These are phyloP conservation scores for Scolopax mira DNA, from an alignment of 2,113 vertebrate genomes.

Conservation along the genomic window DNA sequence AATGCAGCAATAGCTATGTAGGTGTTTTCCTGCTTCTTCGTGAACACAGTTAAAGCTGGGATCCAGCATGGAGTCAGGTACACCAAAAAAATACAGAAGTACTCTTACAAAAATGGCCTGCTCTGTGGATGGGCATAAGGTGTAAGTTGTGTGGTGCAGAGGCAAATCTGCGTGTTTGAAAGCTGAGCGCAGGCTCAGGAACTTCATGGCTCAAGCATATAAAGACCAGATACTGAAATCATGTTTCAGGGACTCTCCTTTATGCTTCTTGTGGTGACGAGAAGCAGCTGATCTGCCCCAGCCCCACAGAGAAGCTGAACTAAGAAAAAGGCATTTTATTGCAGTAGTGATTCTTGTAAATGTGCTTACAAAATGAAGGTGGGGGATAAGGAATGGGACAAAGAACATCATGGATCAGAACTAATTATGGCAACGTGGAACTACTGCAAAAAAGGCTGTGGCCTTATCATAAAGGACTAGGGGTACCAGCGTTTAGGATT, in stretches of 20 bases:
- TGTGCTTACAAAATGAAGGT: not conserved
- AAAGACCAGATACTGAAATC: not conserved
- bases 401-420: not conserved
- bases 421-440: not conserved
- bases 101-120: not conserved
- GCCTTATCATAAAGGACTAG: not conserved
- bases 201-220: not conserved
- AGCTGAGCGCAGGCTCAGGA: not conserved
- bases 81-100: not conserved
- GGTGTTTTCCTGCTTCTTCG: not conserved
- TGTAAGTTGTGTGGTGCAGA: not conserved
- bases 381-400: fast-evolving
- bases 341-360: not conserved
- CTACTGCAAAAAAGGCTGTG: not conserved
- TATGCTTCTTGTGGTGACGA: fast-evolving
- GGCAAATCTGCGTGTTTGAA: not conserved
- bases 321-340: not conserved
- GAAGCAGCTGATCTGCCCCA: not conserved
- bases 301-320: not conserved
- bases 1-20: not conserved
- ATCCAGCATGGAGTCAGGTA: not conserved
- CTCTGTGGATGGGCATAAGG: not conserved
- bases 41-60: not conserved
- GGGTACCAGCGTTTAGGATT: not conserved
- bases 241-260: not conserved